phyloP scores from a whole-genome alignment of 2,888 invertebrate genomes.

The Drosophila neonasuta region DNA sequence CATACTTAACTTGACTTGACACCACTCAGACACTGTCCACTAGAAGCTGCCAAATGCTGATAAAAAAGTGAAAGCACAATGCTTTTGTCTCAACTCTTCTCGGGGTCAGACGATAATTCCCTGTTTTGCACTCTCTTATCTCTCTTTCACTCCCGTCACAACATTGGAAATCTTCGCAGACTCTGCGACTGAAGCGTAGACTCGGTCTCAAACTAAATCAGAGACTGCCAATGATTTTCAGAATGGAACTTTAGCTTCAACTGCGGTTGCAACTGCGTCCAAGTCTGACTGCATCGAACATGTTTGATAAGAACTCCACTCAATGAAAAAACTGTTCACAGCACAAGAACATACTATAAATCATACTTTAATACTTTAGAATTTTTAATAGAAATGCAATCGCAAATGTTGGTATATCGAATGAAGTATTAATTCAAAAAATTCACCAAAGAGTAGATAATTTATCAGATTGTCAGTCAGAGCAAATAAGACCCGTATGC shows the following conservation, averaged over 20 bases:
- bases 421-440: no score
- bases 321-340: no score
- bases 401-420: no score
- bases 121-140: slow-evolving; percentile 57
- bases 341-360: no score
- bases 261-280: slow-evolving; percentile 1
- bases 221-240: not conserved
- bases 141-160: slow-evolving; percentile 15
- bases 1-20: slow-evolving; percentile 42
- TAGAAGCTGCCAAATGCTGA: slow-evolving; percentile 36
- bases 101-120: slow-evolving; percentile 48
- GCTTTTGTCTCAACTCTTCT: slow-evolving; percentile 39
- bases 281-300: slow-evolving; percentile 20
- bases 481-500: no score
- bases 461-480: no score
- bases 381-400: no score
- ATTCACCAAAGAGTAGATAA: no score
- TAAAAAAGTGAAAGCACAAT: slow-evolving; percentile 52
- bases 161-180: slow-evolving; percentile 53
- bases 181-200: slow-evolving; percentile 4
- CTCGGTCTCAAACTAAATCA: not conserved
- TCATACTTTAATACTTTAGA: no score
- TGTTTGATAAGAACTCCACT: slow-evolving; percentile 7
- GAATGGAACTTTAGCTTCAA: not conserved
- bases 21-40: slow-evolving; percentile 7